Percentiles rank a stretch among this genome's conserved stretches.
Evolutionary conservation across 2,888 invertebrate genomes (phyloP).

Genomic region (Thereva nobilitata): DNA sequence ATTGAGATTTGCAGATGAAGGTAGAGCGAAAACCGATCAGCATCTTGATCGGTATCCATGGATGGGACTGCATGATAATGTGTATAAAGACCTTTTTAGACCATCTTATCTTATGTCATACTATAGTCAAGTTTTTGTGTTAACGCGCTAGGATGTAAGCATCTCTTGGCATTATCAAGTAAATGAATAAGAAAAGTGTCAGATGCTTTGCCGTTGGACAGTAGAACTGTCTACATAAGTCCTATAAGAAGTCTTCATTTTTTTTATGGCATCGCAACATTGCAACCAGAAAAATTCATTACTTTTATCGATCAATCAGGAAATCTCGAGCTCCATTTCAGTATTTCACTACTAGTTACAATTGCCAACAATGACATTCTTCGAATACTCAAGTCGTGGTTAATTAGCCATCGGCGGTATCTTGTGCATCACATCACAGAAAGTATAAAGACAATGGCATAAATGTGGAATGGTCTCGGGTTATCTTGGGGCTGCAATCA

Average conservation of each 20-base stretch:
- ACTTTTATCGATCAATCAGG: slow-evolving; percentile 30
- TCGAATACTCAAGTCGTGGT: slow-evolving; percentile 33
- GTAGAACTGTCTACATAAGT: slow-evolving; percentile 1
- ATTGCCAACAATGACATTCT: slow-evolving; percentile 33
- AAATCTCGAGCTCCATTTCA: neutral
- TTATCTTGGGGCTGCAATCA: slow-evolving; percentile 25
- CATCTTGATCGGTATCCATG: too few species aligned
- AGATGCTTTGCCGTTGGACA: too few species aligned
- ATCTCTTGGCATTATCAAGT: too few species aligned
- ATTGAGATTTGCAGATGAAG: too few species aligned
- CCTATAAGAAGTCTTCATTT: slow-evolving; percentile 6
- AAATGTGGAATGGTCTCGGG: slow-evolving; percentile 2
- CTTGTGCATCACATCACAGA: neutral
- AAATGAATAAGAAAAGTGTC: too few species aligned
- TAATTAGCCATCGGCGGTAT: slow-evolving; percentile 33
- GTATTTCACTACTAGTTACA: neutral
- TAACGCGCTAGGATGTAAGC: too few species aligned
- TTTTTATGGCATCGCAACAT: slow-evolving; percentile 10
- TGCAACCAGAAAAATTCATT: slow-evolving; percentile 29
- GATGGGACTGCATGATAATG: too few species aligned
- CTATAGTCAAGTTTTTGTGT: too few species aligned
- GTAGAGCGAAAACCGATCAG: too few species aligned
- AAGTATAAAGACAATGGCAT: slow-evolving; percentile 11
- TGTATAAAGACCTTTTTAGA: too few species aligned
- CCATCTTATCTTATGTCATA: too few species aligned